Base-by-base conservation (phyloP, 2,888 invertebrate species). In the Disparrhopalites patrizii region DNA sequence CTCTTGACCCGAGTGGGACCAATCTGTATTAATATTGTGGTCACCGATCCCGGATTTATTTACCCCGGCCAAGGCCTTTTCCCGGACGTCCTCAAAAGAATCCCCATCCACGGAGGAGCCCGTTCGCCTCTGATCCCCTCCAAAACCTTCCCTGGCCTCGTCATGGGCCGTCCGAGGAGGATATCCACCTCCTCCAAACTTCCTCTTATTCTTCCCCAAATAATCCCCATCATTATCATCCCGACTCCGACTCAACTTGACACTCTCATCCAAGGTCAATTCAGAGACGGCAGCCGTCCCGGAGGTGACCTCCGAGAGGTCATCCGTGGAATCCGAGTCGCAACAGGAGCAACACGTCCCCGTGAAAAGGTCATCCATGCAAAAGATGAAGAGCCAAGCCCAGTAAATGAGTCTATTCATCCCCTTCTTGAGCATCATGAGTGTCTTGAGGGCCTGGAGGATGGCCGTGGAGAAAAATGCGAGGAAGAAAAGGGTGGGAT, bases 381-480 rank as follows among this genome's bases (percentile, higher is more conserved):
- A n/a, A 31, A 64, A 56, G 47, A 36, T 47, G 25, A 56, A 64
- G 13, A 64, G 15, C 57, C 64, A 64, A 31, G 20, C 28, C 5
- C 25, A 10, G 31, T 47, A 57, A 7, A 57, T 10, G 1, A 64
- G 8, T n/a, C 57, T 7, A 4, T 47, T 20, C 13, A 64, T 27
- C 1, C 64, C 57, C n/a, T 64, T 43, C 25, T 64, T 64, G 13
- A 64, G 43, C 5, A 54, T 15, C 30, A 64, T 64, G 30, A 57
- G 30, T n/a, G 57, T 40, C 28, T 64, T 64, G 8, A 56, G 27
- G 15, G 56, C 33, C 18, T 64, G 64, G 15, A 40, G 10, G 3
- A 56, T 36, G 13, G 28, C 27, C 5, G 64, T 3, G n/a, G 30
- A 56, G 36, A 64, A 54, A 15, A 64, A 30, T 2, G 64, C 25